Percentiles rank a stretch among this genome's conserved stretches.
phyloP scores from a whole-genome alignment of 2,797 vertebrate species.

The Danionella dracula region DNA sequence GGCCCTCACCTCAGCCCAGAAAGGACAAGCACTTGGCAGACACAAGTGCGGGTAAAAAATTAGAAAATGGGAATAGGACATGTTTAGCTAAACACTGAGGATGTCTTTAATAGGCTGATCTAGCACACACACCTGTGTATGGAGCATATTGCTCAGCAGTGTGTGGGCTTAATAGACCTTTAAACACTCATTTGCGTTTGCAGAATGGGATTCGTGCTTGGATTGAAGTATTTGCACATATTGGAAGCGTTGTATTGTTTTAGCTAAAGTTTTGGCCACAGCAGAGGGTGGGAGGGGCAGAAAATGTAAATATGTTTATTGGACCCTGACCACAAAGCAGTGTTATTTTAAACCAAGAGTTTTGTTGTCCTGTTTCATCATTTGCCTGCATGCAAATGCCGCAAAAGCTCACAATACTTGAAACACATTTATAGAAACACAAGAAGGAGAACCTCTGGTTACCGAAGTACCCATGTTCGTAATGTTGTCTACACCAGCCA shows the following conservation, averaged over 20 bases:
- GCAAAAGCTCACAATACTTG: too few relatives aligned
- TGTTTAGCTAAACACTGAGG: slow-evolving; percentile 21
- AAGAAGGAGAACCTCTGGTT: too few relatives aligned
- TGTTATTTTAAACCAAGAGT: too few relatives aligned
- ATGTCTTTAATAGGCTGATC: slow-evolving; percentile 21
- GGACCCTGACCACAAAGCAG: too few relatives aligned
- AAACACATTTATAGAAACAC: too few relatives aligned
- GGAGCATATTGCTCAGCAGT: not conserved
- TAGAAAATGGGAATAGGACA: slow-evolving; percentile 23
- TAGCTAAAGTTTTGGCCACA: not conserved
- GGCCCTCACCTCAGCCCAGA: slow-evolving; percentile 6
- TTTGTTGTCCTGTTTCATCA: too few relatives aligned
- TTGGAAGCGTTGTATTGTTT: slow-evolving; percentile 3
- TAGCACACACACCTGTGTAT: slow-evolving; percentile 15
- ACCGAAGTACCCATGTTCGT: too few relatives aligned
- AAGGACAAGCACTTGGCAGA: slow-evolving; percentile 13
- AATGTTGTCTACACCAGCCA: slow-evolving; percentile 28
- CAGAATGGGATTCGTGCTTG: not conserved
- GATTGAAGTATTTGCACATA: not conserved
- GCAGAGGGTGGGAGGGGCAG: slow-evolving; percentile 3
- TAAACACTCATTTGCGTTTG: slow-evolving; percentile 21
- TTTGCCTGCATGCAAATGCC: too few relatives aligned
- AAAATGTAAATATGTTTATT: slow-evolving; percentile 40
- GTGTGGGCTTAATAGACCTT: slow-evolving; percentile 15
- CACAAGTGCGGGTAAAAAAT: slow-evolving; percentile 11